Base-by-base conservation (phyloP, 1,140 invertebrate genomes). In the Scaptomyza hsui region DNA sequence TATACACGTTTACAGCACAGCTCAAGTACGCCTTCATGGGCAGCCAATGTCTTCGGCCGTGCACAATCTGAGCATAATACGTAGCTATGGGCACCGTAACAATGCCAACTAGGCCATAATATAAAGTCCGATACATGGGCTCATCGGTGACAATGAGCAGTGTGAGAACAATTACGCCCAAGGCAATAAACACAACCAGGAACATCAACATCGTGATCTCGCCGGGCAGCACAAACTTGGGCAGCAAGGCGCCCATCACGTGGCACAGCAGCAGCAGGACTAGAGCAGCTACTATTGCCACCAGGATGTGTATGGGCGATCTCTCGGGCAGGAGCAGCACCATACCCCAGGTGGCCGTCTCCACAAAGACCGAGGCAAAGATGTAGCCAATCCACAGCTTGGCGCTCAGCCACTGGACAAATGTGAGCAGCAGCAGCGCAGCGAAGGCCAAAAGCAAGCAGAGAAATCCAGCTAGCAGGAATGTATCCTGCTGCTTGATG, bases 1-100 rank as follows among this genome's bases (percentile, higher is more conserved):
- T 32, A 37, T 52, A 71, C 4, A 75, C 16, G 10, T 18, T 37
- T 0, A 52, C 24, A 6, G 60, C 76, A 21, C 37, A 47, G 9
- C 12, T 16, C 1, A 79, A 12, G 5, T 35, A 64, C 6, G 74
- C 76, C 3, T 65, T 12, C 1, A 1, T n/a, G 1, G 53, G 64
- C 26, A 80, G 0, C 2, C 1, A 4, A 13, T 18, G 57, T 15
- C 71, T 18, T 3, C 76, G 35, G 7, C 45, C 24, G n/a, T 79
- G 71, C 0, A 75, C 26, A 1, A 75, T 1, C 29, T 79, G 42
- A 1, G 49, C 59, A 7, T 79, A 49, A 4, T 65, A 79, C 1
- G 48, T 0, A 12, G 29, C 24, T 4, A 45, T 13, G 41, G 55
- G 39, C 4, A 79, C 7, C 10, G 69, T 35, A 0, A 56, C 7